A percentile compares a stretch with the other conserved stretches of the same genome.
Conservation (phyloP, 2,113 vertebrate species). For the Notechis scutatus region DNA sequence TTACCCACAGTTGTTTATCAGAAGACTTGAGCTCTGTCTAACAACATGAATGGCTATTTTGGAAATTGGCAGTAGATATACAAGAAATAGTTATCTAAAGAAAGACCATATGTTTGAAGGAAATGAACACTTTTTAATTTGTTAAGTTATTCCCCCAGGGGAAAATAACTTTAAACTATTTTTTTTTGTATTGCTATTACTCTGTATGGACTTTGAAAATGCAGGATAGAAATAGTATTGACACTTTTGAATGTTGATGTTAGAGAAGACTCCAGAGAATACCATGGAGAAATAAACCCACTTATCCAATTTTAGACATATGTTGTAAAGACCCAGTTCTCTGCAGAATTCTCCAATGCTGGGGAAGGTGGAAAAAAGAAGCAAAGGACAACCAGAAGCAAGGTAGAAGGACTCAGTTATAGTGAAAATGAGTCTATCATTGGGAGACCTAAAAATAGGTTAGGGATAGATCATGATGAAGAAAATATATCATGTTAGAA, state of each 20-base stretch:
- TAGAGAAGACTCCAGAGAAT: not conserved
- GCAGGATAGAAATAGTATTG: not conserved
- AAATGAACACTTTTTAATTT: not conserved
- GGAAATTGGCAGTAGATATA: not conserved
- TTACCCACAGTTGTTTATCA: not conserved
- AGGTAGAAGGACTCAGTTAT: not conserved
- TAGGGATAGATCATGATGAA: not conserved
- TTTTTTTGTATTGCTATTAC: not conserved
- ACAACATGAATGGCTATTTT: conserved; percentile 3
- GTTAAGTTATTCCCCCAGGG: not conserved
- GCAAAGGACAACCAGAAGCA: not conserved
- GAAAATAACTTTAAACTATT: not conserved
- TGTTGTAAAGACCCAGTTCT: not conserved
- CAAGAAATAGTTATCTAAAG: not conserved
- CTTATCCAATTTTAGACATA: not conserved
- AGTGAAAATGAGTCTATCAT: not conserved
- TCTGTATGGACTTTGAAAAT: not conserved
- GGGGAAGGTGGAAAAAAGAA: not conserved
- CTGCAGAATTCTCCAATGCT: not conserved
- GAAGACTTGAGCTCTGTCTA: not conserved
- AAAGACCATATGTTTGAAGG: not conserved
- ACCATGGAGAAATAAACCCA: not conserved
- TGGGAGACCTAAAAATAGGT: not conserved
- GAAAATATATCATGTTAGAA: not conserved
- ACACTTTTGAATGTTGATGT: not conserved